Evolutionary conservation across 1,140 invertebrate genomes (phyloP).

Genomic region (Drosophila ambigua): DNA sequence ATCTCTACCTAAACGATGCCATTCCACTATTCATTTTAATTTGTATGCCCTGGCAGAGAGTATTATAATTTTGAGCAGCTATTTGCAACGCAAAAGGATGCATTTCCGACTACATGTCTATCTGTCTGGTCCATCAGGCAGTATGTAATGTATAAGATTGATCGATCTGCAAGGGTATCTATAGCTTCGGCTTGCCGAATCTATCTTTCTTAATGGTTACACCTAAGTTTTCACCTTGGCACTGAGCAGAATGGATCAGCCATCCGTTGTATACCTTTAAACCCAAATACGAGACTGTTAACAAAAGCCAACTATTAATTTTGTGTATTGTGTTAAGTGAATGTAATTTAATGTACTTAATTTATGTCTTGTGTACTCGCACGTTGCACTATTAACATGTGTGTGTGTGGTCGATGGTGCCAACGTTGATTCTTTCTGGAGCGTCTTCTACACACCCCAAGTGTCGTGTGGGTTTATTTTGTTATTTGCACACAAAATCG

Average conservation of each 20-base stretch:
- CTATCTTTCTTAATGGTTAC: neutral
- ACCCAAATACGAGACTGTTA: slow-evolving; percentile 60
- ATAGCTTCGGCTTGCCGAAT: too few relatives aligned
- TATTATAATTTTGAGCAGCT: too few relatives aligned
- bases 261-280: slow-evolving; percentile 26
- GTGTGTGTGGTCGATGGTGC: slow-evolving; percentile 1
- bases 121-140: too few relatives aligned
- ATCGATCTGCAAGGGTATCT: too few relatives aligned
- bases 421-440: neutral
- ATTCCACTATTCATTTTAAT: slow-evolving; percentile 60
- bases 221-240: slow-evolving; percentile 16
- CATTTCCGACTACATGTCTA: too few relatives aligned
- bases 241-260: neutral
- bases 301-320: slow-evolving; percentile 41
- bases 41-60: slow-evolving; percentile 6
- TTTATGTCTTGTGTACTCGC: slow-evolving; percentile 42
- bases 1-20: slow-evolving; percentile 67
- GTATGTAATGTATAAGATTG: too few relatives aligned
- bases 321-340: slow-evolving; percentile 39
- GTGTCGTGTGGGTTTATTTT: too few relatives aligned
- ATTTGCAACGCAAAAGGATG: too few relatives aligned
- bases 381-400: slow-evolving; percentile 9
- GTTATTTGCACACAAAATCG: neutral
- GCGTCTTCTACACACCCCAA: too few relatives aligned
- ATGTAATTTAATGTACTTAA: slow-evolving; percentile 63